A percentile compares a stretch with the other conserved stretches of the same genome.
These are phyloP conservation scores for Eupristina koningsbergeri DNA, from an alignment of 1,140 invertebrate species.

Conservation along the genomic window DNA sequence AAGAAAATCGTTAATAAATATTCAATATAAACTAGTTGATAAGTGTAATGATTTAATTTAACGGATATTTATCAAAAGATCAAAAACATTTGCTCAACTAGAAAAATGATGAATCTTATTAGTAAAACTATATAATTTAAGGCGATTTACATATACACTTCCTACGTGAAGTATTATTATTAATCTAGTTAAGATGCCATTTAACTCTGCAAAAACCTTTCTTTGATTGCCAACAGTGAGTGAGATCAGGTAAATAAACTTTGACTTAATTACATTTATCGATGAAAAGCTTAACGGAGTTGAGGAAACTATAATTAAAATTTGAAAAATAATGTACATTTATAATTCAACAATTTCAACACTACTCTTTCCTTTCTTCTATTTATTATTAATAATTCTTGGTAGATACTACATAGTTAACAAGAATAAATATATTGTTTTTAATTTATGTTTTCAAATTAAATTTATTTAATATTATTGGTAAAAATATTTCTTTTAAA, in stretches of 20 bases:
- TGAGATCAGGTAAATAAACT: constrained; percentile 54
- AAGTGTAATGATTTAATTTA: constrained; percentile 20
- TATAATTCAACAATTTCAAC: neutral
- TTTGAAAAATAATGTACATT: constrained; percentile 40
- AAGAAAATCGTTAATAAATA: neutral
- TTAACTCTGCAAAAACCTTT: constrained; percentile 26
- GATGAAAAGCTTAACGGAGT: constrained; percentile 4
- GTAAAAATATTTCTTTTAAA: constrained; percentile 15
- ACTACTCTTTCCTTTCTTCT: no score
- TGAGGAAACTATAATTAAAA: constrained; percentile 1
- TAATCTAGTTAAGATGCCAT: constrained; percentile 20
- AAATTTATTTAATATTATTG: constrained; percentile 14
- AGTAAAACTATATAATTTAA: constrained; percentile 39
- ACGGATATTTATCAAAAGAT: constrained; percentile 12
- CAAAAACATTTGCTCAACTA: constrained; percentile 38
- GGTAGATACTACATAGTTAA: no score
- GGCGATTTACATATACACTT: constrained; percentile 44
- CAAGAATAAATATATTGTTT: no score
- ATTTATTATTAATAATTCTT: no score
- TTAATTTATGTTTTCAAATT: constrained; percentile 4
- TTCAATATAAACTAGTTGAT: neutral
- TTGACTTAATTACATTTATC: constrained; percentile 34
- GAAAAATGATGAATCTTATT: constrained; percentile 33
- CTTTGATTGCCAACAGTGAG: constrained; percentile 47
- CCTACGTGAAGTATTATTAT: constrained; percentile 26